These are phyloP conservation scores for Cylas formicarius DNA, from an alignment of 1,140 invertebrate genomes.

Conservation along the genomic window DNA sequence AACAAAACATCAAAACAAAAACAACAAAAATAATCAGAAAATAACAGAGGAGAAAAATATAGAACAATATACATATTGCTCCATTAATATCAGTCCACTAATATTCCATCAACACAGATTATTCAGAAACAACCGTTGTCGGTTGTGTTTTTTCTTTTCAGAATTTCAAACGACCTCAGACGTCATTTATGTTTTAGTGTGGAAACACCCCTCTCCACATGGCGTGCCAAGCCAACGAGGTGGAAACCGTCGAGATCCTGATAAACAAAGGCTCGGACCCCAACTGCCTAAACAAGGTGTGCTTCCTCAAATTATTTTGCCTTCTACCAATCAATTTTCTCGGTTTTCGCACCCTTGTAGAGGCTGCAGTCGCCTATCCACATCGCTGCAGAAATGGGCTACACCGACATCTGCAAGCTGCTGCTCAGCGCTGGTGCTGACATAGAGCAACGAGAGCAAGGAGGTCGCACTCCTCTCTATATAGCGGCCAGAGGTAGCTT, in stretches of 20 bases:
- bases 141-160: not conserved
- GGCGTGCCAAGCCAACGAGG: slow-evolving; percentile 63
- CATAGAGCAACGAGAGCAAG: slow-evolving; percentile 59
- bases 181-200: slow-evolving; percentile 50
- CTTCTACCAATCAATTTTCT: not conserved
- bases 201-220: slow-evolving; percentile 72
- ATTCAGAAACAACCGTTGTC: too few relatives aligned
- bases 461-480: slow-evolving; percentile 60
- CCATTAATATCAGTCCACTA: too few relatives aligned
- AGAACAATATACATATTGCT: too few relatives aligned
- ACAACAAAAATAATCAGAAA: too few relatives aligned
- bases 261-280: slow-evolving; percentile 63
- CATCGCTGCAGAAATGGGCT: slow-evolving; percentile 61
- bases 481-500: slow-evolving; percentile 73
- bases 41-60: too few relatives aligned
- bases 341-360: slow-evolving; percentile 38
- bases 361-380: slow-evolving; percentile 62
- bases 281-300: slow-evolving; percentile 65
- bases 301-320: slow-evolving; percentile 26
- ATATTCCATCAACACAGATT: too few relatives aligned
- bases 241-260: slow-evolving; percentile 62
- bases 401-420: slow-evolving; percentile 59
- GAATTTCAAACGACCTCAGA: not conserved
- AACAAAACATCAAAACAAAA: too few relatives aligned
- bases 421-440: slow-evolving; percentile 57